Conservation (phyloP, 2,797 vertebrate species). For the Lophura swinhoii region DNA sequence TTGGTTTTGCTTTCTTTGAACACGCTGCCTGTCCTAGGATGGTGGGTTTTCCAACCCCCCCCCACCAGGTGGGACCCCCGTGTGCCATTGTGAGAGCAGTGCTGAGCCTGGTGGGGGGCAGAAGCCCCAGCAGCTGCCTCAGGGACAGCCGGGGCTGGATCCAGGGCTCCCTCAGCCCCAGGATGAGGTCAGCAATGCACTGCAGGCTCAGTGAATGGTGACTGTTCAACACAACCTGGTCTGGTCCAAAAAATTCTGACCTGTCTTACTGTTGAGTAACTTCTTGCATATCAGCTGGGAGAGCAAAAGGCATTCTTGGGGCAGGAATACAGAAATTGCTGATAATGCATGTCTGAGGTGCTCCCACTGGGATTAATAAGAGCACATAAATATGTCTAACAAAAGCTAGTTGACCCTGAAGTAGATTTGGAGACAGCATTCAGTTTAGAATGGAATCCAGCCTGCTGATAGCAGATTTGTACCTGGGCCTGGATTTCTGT, state of each 20-base stretch:
- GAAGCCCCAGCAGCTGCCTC: constrained; percentile 1
- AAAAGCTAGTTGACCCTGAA: not conserved
- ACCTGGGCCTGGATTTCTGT: not conserved
- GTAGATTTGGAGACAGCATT: not conserved
- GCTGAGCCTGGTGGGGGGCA: not conserved
- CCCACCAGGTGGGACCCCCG: accelerated
- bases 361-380: not conserved
- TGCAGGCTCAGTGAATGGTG: not conserved
- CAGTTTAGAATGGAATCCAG: not conserved
- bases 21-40: not conserved
- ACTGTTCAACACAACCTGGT: not conserved
- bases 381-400: constrained; percentile 4
- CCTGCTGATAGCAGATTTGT: not conserved
- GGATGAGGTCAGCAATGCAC: not conserved
- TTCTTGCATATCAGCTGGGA: not conserved
- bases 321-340: not conserved
- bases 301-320: not conserved
- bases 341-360: not conserved
- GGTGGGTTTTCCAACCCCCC: not conserved
- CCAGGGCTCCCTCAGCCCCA: not conserved
- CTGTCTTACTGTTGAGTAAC: not conserved
- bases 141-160: not conserved
- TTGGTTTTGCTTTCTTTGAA: not conserved
- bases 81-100: constrained; percentile 33
- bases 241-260: constrained; percentile 21